Evolutionary conservation across 2,113 vertebrate species (phyloP), one percentile per base, ranked within the genome.

Genomic region (Clinocottus analis): DNA sequence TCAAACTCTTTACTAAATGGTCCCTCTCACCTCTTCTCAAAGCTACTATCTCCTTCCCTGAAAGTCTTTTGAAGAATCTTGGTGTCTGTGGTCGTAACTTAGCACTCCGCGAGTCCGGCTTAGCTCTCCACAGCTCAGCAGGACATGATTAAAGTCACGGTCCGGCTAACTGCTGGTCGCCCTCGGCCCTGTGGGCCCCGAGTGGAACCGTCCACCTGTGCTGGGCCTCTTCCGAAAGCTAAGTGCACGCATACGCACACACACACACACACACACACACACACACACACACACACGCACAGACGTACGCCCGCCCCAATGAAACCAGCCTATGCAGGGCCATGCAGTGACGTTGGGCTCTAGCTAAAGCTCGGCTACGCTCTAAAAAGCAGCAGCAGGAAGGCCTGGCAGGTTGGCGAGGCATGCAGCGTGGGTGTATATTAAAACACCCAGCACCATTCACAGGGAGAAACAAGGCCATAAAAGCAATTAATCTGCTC

Each of bases 111-210:
- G 84, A 85, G 68, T 72, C 53, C 66, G 80, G 69, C 82, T 80
- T 59, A 82, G 77, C 70, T 89, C 69, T 79, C 75, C 47, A 79
- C 79, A 73, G 45, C 89, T 71, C 88, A 87, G 89, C 87, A 73
- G 87, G 91, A 93, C 90, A 91, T 90, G 74, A 91, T 92, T 92
- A 90, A 92, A 93, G 89, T 91, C 87, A 93, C 71, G 89, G 87
- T 92, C 87, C 86, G 89, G 87, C 85, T 90, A 80, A 71, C 85
- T 71, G 85, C 90, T 62, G 68, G 84, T 83, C 59, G 21, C 79
- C 77, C 75, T 85, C 84, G 49, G 83, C 81, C 75, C 79, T 79
- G 70, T 67, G 75, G 80, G 75, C 75, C 78, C 84, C 45, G 8
- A 72, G 61, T 75, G 63, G 88, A 87, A 83, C 86, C 84, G 69